Base-by-base conservation (phyloP, 1,140 invertebrate genomes). In the Magallana gigas region DNA sequence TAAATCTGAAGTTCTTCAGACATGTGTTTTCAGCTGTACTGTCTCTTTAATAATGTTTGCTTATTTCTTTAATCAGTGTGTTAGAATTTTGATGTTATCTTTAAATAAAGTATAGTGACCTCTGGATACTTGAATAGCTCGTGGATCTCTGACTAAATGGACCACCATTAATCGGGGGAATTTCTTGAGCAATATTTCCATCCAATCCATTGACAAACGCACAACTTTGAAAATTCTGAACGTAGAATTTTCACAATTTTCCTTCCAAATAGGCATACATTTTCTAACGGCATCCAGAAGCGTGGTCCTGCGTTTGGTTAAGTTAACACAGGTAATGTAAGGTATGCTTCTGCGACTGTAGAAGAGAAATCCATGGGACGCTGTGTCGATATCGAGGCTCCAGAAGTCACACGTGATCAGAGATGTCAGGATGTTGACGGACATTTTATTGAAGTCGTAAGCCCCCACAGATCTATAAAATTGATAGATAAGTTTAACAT, bases 91-190 rank as follows among this genome's bases (percentile, higher is more conserved):
- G 23, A 23, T 23, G 23, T 23, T 48, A 48, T 48, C 36, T 48
- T 48, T 4, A 48, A 48, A 48, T 48, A 48, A 2, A 48, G 36
- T 48, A 4, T 48, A 48, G 36, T 48, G 36, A 76, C 68, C 68
- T 76, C 68, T 76, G 14, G 85, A 86, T 18, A 62, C 18, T 6
- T 59, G 60, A 18, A 81, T 80, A 14, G 71, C 62, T 18, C 85
- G 85, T 14, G 85, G 85, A 60, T 86, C 85, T 36, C 85, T 60
- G 9, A 86, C 60, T 62, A 86, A 36, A 48, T 86, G 85, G 16
- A 86, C 80, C 16, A 86, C 85, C 12, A 60, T 18, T 48, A 86
- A 86, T 60, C 59, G 60, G 57, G 85, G 85, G 59, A 86, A 81
- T 57, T 80, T 48, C 8, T 80, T 57, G 1, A 86, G 76, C 18